phyloP scores from a whole-genome alignment of 2,888 invertebrate species.

The Caenorhabditis panamensis region DNA sequence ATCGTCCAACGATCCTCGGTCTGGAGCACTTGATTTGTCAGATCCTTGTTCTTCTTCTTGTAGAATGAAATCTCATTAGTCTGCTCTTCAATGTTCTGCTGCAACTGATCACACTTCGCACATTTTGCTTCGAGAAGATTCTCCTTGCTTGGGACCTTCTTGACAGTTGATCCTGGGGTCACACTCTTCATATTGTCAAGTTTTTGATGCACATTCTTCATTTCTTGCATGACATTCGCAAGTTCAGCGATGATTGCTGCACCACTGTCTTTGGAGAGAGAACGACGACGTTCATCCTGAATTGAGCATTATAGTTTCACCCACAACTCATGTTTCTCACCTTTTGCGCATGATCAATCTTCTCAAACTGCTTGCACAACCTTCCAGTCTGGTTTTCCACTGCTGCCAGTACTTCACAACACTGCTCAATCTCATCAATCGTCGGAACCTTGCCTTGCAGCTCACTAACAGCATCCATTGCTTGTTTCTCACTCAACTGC shows the following conservation, averaged over 20 bases:
- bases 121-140: constrained; percentile 61
- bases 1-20: constrained; percentile 81
- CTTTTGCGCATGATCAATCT: constrained; percentile 77
- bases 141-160: constrained; percentile 48
- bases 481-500: constrained; percentile 72
- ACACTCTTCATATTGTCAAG: constrained; percentile 71
- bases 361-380: constrained; percentile 79
- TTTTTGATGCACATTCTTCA: constrained; percentile 75
- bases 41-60: constrained; percentile 80
- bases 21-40: constrained; percentile 80
- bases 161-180: constrained; percentile 30
- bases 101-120: constrained; percentile 65
- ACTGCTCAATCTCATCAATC: constrained; percentile 79
- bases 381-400: constrained; percentile 79
- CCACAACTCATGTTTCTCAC: constrained; percentile 13
- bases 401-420: constrained; percentile 78
- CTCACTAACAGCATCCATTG: constrained; percentile 61
- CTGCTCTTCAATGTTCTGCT: constrained; percentile 66
- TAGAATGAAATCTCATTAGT: constrained; percentile 73
- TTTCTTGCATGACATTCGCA: constrained; percentile 78
- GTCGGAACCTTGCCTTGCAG: constrained; percentile 72
- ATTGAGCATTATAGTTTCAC: constrained; percentile 5
- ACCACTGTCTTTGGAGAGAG: constrained; percentile 77
- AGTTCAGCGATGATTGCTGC: constrained; percentile 78
- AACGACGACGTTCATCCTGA: constrained; percentile 78